Base-by-base conservation (phyloP, 2,888 invertebrate genomes). In the Cremastinae sp. region DNA sequence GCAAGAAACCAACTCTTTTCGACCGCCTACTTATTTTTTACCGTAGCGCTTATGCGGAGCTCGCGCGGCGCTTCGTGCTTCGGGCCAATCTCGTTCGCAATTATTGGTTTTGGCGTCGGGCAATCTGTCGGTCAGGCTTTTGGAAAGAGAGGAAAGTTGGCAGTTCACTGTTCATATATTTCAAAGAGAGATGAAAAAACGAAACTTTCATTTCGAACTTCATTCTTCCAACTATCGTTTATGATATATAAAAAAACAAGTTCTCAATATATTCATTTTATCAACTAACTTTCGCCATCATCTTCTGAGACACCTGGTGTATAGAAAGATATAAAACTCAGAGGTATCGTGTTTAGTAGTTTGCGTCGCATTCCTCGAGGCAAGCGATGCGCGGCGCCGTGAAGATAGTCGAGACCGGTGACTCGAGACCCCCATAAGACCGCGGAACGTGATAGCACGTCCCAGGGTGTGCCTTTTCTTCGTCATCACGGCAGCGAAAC, bases 1-100 rank as follows among this genome's bases (percentile, higher is more conserved):
- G 81, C 82, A 86, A 85, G 81, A 83, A 85, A 83, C 80, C 83
- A 83, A 86, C 84, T 83, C 81, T 81, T 84, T 82, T 83, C 81
- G 82, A 80, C 83, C 84, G 80, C 81, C 81, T 81, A 84, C 84
- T 85, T 83, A 81, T 80, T 74, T 79, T 72, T 55, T 66, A 16
- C 45, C 28, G 28, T 62, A 58, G 53, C 64, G 51, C 75, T 64
- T 66, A 39, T 65, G 55, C 55, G 43, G 18, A 14, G 28, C 28
- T 28, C 58, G 51, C 71, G 66, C 66, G 75, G 68, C 78, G 75
- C 75, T 69, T 51, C 28, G 59, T 74, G 74, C 73, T 66, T 18
- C 47, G 66, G 71, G 75, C 78, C 75, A 85, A 86, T 85, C 81
- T 80, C 79, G 79, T 77, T 78, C 76, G 82, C 83, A 84, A 86